phyloP scores from a whole-genome alignment of 2,797 vertebrate species.

The Myioborus melanocephalus region DNA sequence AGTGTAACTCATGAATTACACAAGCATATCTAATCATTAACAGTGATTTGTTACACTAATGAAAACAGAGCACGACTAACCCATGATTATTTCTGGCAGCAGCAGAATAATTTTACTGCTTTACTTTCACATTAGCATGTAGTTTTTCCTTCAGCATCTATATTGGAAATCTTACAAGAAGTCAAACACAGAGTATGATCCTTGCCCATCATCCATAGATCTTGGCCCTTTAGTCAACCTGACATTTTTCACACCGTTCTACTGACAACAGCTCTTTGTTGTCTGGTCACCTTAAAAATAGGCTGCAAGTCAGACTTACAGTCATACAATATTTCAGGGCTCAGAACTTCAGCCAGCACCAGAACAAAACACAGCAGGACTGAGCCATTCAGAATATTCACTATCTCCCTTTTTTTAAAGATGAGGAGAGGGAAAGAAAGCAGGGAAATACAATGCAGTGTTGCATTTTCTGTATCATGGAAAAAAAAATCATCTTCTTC shows the following conservation, averaged over 20 bases:
- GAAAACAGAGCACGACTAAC: slow-evolving; percentile 17
- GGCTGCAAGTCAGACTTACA: background rate
- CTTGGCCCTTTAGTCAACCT: background rate
- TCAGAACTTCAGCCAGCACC: background rate
- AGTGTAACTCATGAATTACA: slow-evolving; percentile 3
- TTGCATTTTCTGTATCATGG: background rate
- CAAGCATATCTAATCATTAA: background rate
- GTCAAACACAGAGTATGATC: background rate
- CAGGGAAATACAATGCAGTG: background rate
- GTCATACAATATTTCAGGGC: background rate
- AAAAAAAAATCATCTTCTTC: background rate
- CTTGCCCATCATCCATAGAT: background rate
- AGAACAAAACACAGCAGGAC: background rate
- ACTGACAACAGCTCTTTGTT: background rate
- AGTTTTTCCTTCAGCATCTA: background rate
- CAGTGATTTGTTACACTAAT: background rate
- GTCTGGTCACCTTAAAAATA: background rate
- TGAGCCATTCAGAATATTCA: background rate
- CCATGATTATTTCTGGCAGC: slow-evolving; percentile 8
- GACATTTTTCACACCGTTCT: background rate
- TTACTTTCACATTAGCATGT: background rate
- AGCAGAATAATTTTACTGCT: background rate
- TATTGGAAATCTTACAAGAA: background rate
- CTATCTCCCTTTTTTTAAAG: background rate
- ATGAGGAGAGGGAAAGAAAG: background rate